These are phyloP conservation scores for Strigamia maritima DNA, from an alignment of 2,888 invertebrate species.

Conservation along the genomic window DNA sequence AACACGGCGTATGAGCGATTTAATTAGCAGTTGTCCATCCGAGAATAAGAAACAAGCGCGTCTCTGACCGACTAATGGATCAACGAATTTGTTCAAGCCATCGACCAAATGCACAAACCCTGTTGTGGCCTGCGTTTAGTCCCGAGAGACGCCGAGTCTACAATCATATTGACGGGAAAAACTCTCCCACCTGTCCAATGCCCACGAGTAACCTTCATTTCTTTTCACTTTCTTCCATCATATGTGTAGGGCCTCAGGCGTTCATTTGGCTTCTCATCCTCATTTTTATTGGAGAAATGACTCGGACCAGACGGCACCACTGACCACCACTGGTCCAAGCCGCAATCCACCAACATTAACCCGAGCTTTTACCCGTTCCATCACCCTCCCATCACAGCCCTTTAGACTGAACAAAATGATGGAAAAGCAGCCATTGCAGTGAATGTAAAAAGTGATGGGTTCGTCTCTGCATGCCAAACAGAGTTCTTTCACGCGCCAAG, in stretches of 20 bases:
- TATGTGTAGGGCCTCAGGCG: slow-evolving; percentile 5
- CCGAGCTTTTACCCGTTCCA: background rate
- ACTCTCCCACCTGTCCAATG: slow-evolving; percentile 10
- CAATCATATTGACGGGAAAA: slow-evolving; percentile 13
- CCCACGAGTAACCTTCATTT: slow-evolving; percentile 5
- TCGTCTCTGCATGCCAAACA: slow-evolving; percentile 8
- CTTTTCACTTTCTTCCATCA: slow-evolving; percentile 10
- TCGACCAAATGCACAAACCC: slow-evolving; percentile 15
- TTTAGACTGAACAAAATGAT: background rate
- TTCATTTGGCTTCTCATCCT: slow-evolving; percentile 4
- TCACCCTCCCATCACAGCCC: background rate
- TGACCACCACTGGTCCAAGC: slow-evolving; percentile 5
- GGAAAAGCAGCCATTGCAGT: slow-evolving; percentile 15
- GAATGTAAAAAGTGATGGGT: slow-evolving; percentile 15
- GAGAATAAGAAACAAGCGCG: slow-evolving; percentile 15
- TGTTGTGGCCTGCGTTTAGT: slow-evolving; percentile 10
- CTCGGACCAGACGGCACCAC: slow-evolving; percentile 10
- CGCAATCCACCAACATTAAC: slow-evolving; percentile 2
- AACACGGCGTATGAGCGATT: background rate
- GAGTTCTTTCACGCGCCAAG: background rate
- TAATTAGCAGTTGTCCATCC: slow-evolving; percentile 8
- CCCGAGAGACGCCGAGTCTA: background rate
- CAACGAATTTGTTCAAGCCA: slow-evolving; percentile 1
- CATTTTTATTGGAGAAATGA: slow-evolving; percentile 15
- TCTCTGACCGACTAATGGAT: background rate